phyloP scores from a whole-genome alignment of 2,113 vertebrate genomes.

The Bambusicola thoracicus region DNA sequence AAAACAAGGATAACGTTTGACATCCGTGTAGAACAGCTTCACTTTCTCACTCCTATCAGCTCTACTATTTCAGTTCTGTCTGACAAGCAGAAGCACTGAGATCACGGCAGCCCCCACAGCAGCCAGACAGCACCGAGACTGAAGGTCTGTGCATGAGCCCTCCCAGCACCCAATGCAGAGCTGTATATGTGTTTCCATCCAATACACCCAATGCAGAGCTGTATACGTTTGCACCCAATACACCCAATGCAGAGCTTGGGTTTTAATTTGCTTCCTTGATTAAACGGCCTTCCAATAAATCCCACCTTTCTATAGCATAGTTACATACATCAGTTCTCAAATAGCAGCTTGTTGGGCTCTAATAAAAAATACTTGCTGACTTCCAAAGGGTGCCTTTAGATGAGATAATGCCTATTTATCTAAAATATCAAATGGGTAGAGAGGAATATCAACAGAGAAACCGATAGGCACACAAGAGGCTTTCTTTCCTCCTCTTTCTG shows the following conservation, averaged over 20 bases:
- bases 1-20: background rate
- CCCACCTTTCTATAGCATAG: background rate
- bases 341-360: conserved; percentile 12
- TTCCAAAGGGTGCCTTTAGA: conserved; percentile 28
- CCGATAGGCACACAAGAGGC: conserved; percentile 48
- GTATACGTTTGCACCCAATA: background rate
- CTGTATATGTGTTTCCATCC: background rate
- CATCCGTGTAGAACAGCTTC: background rate
- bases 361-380: background rate
- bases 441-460: conserved; percentile 38
- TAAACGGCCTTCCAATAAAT: background rate
- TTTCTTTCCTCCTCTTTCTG: conserved; percentile 40
- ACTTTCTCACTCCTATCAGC: background rate
- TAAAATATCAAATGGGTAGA: conserved; percentile 58
- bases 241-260: background rate
- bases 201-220: background rate
- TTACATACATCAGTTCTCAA: background rate
- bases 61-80: conserved; percentile 3
- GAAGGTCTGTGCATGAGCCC: background rate
- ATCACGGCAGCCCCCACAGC: conserved; percentile 52
- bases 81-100: conserved; percentile 59
- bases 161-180: background rate
- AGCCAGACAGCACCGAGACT: conserved; percentile 53
- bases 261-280: conserved; percentile 32
- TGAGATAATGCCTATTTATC: conserved; percentile 64